phyloP scores from a whole-genome alignment of 2,797 vertebrate genomes.

The Mormyrus hasselquistii region DNA sequence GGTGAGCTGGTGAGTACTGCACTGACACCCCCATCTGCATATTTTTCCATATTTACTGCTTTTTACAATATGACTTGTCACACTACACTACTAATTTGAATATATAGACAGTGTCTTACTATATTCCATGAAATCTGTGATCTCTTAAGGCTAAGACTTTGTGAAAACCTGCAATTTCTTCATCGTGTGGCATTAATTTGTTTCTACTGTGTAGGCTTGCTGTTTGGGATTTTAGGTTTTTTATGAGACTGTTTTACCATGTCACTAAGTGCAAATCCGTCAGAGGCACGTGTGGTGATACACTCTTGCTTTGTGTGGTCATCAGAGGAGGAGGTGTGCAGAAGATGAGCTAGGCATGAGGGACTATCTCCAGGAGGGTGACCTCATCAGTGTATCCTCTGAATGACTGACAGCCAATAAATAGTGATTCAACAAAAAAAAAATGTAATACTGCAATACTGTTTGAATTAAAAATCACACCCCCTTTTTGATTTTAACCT shows the following conservation, averaged over 20 bases:
- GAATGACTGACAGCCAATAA: background rate
- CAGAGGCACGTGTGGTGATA: background rate
- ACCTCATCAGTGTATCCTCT: constrained; percentile 91
- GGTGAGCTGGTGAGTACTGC: constrained; percentile 85
- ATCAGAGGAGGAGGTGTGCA: constrained; percentile 85
- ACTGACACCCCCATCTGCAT: background rate
- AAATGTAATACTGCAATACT: background rate
- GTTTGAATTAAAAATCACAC: background rate
- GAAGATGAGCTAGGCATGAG: constrained; percentile 96
- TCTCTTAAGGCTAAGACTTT: background rate
- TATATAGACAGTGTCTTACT: background rate
- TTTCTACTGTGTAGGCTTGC: background rate
- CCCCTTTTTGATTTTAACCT: background rate
- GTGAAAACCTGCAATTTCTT: background rate
- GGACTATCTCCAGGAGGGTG: constrained; percentile 88
- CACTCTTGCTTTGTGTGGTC: constrained; percentile 20
- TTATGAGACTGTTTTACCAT: background rate
- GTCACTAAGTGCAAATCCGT: background rate
- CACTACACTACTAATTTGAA: background rate
- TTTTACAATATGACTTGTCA: background rate
- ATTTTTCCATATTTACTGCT: background rate
- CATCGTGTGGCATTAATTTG: background rate
- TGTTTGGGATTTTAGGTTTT: background rate
- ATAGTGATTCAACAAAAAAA: background rate
- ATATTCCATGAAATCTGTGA: background rate